Percentiles rank a stretch among this genome's conserved stretches.
These are phyloP conservation scores for Ophioninae sp. DNA, from an alignment of 2,888 invertebrate species.

Conservation along the genomic window DNA sequence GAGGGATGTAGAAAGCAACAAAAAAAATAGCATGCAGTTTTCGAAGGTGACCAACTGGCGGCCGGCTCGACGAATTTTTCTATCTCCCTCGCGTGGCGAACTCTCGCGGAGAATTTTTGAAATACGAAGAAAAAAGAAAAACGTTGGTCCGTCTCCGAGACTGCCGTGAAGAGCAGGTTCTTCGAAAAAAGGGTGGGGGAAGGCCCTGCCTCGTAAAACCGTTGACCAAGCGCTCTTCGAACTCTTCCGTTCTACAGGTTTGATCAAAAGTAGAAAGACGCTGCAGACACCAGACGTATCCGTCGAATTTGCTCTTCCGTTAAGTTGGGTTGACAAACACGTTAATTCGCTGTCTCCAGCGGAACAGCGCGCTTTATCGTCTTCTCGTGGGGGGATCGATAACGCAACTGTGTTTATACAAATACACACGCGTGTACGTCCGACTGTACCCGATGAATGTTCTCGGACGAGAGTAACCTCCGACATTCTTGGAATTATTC, in stretches of 20 bases:
- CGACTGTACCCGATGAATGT: background rate
- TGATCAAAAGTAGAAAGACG: constrained; percentile 21
- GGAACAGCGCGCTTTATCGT: background rate
- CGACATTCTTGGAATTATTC: background rate
- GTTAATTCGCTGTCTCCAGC: constrained; percentile 29
- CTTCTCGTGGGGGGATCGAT: constrained; percentile 38
- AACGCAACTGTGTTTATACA: constrained; percentile 26
- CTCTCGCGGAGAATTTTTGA: constrained; percentile 40
- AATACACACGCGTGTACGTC: background rate
- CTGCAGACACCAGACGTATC: constrained; percentile 9
- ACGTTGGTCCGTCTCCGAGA: constrained; percentile 5
- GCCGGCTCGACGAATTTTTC: constrained; percentile 52
- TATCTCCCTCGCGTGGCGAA: background rate
- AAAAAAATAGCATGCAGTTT: constrained; percentile 15
- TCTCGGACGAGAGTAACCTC: background rate
- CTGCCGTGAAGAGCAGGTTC: constrained; percentile 40
- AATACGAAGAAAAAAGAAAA: constrained; percentile 28
- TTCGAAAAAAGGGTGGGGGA: constrained; percentile 29
- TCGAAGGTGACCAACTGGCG: constrained; percentile 70
- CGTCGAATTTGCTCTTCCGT: constrained; percentile 21
- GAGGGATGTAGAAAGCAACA: background rate
- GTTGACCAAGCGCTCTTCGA: constrained; percentile 41
- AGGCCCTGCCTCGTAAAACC: constrained; percentile 38
- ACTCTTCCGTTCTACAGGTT: constrained; percentile 36
- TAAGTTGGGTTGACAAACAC: constrained; percentile 21